These are phyloP conservation scores for Crossaster papposus DNA, from an alignment of 53 echinoderm and acorn worm species.

Conservation along the genomic window DNA sequence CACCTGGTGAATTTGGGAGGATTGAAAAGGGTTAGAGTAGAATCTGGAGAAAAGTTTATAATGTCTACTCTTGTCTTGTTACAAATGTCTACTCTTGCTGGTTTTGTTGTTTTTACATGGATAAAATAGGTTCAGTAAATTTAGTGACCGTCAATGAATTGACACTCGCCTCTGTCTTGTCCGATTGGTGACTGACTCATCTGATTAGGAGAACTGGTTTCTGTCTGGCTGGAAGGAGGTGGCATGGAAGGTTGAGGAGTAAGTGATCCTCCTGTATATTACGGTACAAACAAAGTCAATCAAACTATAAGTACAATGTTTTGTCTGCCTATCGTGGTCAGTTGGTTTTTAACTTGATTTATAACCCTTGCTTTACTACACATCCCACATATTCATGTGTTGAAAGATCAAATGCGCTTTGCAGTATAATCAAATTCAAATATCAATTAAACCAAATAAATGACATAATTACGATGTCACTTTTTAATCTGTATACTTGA, in stretches of 20 bases:
- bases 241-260: slow-evolving; percentile 92
- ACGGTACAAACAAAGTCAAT: slow-evolving; percentile 9
- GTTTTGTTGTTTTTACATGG: not conserved
- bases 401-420: too few relatives aligned
- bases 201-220: slow-evolving; percentile 65
- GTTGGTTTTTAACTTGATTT: too few relatives aligned
- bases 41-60: too few relatives aligned
- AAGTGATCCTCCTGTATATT: slow-evolving; percentile 82
- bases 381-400: too few relatives aligned
- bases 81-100: not conserved
- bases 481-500: too few relatives aligned
- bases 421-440: too few relatives aligned
- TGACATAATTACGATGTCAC: too few relatives aligned
- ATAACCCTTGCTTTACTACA: too few relatives aligned
- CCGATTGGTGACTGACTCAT: slow-evolving; percentile 73
- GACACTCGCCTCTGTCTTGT: slow-evolving; percentile 71
- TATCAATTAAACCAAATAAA: too few relatives aligned
- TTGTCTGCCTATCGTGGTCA: too few relatives aligned
- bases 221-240: slow-evolving; percentile 80
- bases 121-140: not conserved
- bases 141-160: not conserved
- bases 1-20: too few relatives aligned
- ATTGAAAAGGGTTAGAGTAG: too few relatives aligned
- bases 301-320: not conserved
- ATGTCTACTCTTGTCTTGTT: not conserved